Conservation (phyloP, 2,888 invertebrate species). For the Camptogramma bilineatum region DNA sequence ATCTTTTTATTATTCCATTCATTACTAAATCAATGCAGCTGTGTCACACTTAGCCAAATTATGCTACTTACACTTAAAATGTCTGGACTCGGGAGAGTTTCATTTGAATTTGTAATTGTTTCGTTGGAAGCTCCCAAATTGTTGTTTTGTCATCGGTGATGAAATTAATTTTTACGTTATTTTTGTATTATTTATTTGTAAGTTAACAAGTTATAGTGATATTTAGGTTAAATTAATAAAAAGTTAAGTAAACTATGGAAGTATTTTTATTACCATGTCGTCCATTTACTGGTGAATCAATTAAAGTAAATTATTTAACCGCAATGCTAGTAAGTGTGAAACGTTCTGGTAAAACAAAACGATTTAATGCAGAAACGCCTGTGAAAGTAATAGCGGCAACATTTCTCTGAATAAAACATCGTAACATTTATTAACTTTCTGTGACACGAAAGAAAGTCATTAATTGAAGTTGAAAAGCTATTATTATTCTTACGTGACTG, state of each 20-base stretch:
- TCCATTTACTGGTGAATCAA: not conserved
- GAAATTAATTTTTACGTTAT: conserved; percentile 76
- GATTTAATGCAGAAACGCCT: conserved; percentile 28
- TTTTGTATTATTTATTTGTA: conserved; percentile 85
- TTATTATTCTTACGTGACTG: conserved; percentile 3
- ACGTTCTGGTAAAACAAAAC: conserved; percentile 6
- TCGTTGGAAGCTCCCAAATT: conserved; percentile 69
- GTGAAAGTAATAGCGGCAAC: conserved; percentile 37
- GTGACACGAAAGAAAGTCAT: conserved; percentile 30
- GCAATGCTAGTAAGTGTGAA: conserved; percentile 9
- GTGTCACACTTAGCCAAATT: conserved; percentile 57
- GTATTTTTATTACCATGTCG: conserved; percentile 6
- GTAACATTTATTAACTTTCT: conserved; percentile 16
- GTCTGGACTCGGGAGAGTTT: conserved; percentile 10
- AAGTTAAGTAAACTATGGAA: conserved; percentile 24
- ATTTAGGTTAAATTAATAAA: conserved; percentile 54
- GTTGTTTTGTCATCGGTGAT: conserved; percentile 71
- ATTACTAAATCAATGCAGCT: conserved; percentile 54
- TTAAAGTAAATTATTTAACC: conserved; percentile 6
- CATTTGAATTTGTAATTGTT: conserved; percentile 62
- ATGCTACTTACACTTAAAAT: conserved; percentile 46
- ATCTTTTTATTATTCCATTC: conserved; percentile 35
- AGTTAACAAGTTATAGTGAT: conserved; percentile 82
- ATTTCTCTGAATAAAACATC: conserved; percentile 22
- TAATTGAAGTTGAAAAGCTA: conserved; percentile 8